phyloP scores from a whole-genome alignment of 2,113 vertebrate species.

The Proteles cristata region DNA sequence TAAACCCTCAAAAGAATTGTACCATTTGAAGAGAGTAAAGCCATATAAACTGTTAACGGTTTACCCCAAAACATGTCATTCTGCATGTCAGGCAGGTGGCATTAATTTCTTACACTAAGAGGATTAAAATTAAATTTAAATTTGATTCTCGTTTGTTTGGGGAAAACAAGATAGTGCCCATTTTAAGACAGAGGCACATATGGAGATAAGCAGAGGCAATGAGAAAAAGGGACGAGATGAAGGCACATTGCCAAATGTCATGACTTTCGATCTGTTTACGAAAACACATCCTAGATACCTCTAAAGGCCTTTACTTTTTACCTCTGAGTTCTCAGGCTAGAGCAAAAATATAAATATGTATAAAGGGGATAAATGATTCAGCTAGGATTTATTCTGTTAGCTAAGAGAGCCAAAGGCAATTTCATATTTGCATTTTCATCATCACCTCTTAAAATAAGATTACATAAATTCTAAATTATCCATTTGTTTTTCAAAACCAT shows the following conservation, averaged over 20 bases:
- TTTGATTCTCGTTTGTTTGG: conserved; percentile 60
- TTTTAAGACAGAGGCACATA: conserved; percentile 37
- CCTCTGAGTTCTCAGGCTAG: conserved; percentile 56
- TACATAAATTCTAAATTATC: conserved; percentile 63
- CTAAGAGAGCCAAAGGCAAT: conserved; percentile 64
- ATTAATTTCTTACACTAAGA: conserved; percentile 62
- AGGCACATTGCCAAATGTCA: not conserved
- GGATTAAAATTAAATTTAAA: conserved; percentile 69
- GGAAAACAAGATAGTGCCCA: not conserved
- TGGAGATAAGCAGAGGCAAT: conserved; percentile 10
- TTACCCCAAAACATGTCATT: not conserved
- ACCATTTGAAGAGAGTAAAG: not conserved
- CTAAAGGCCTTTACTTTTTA: conserved; percentile 57
- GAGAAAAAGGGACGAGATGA: not conserved
- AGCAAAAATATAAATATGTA: conserved; percentile 68
- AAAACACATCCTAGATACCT: not conserved
- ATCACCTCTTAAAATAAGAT: conserved; percentile 68
- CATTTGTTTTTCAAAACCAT: conserved; percentile 61
- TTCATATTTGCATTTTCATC: conserved; percentile 73
- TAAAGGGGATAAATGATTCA: conserved; percentile 68
- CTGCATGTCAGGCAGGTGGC: not conserved
- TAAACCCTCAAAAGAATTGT: not conserved
- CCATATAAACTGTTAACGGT: not conserved
- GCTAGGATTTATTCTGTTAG: conserved; percentile 71
- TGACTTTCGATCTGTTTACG: conserved; percentile 65